Percentiles rank a stretch among this genome's conserved stretches.
Conservation (phyloP, 2,888 invertebrate species). For the Diplazon laetatorius region DNA sequence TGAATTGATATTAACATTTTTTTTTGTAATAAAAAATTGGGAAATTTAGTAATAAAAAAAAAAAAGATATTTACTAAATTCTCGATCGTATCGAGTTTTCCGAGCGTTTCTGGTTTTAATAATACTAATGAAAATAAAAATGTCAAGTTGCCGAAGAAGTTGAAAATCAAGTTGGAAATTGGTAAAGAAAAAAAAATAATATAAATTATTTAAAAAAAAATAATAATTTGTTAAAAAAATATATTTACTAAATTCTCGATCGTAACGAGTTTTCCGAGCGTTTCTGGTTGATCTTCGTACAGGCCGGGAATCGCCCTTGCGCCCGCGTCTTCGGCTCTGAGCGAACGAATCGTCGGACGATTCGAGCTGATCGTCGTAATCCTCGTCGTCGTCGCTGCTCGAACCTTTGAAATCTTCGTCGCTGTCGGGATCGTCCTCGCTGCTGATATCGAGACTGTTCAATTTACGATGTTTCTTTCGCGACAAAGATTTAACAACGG, state of each 20-base stretch:
- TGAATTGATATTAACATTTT: too few species aligned
- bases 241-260: conserved; percentile 84
- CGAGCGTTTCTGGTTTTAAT: too few species aligned
- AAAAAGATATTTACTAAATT: too few species aligned
- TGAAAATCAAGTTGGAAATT: too few species aligned
- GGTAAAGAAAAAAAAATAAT: too few species aligned
- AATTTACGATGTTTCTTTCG: conserved; percentile 88
- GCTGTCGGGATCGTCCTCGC: conserved; percentile 91
- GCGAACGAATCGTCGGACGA: conserved; percentile 85
- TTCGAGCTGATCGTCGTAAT: conserved; percentile 83
- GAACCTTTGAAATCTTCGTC: conserved; percentile 97
- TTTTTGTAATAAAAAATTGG: too few species aligned
- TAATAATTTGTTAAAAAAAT: conserved; percentile 5
- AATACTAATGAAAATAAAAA: too few species aligned
- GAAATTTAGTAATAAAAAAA: too few species aligned
- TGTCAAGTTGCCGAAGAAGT: too few species aligned
- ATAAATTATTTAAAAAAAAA: too few species aligned
- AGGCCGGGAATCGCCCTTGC: conserved; percentile 82
- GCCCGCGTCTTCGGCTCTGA: conserved; percentile 82
- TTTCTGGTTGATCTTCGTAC: conserved; percentile 84
- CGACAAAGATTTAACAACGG: conserved; percentile 67
- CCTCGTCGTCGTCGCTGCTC: conserved; percentile 86
- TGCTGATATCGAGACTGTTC: conserved; percentile 91
- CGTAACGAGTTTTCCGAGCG: conserved; percentile 83
- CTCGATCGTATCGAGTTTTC: too few species aligned